Evolutionary conservation across 2,113 vertebrate species (phyloP).

Genomic region (Spheniscus mendiculus): DNA sequence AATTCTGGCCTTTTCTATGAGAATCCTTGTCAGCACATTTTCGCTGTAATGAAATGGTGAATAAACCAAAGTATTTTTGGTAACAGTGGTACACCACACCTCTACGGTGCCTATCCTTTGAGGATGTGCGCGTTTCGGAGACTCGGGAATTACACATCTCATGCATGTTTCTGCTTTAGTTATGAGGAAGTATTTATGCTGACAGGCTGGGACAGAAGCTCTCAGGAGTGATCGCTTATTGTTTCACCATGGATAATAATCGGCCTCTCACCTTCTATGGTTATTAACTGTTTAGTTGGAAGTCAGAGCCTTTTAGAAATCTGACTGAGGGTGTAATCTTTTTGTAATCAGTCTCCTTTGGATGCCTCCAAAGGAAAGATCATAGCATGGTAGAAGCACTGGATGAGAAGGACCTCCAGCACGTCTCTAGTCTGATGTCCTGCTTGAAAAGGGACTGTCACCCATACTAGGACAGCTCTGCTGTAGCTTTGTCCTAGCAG

Average conservation of each 20-base stretch:
- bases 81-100: slow-evolving; percentile 8
- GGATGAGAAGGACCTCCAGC: background rate
- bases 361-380: background rate
- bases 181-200: background rate
- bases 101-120: background rate
- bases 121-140: background rate
- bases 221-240: accelerated
- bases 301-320: background rate
- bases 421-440: background rate
- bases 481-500: background rate
- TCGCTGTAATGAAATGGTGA: background rate
- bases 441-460: background rate
- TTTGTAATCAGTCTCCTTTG: accelerated
- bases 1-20: slow-evolving; percentile 6
- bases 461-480: background rate
- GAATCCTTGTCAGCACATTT: slow-evolving; percentile 27
- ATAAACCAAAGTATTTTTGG: slow-evolving; percentile 21
- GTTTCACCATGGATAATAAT: background rate
- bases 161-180: background rate
- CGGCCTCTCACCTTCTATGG: background rate
- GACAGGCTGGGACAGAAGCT: background rate
- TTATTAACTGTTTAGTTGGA: background rate
- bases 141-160: background rate
- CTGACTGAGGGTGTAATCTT: background rate
- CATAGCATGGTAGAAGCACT: accelerated